Evolutionary conservation across 2,888 invertebrate species (phyloP).

Genomic region (Drosophila parthenogenetica): DNA sequence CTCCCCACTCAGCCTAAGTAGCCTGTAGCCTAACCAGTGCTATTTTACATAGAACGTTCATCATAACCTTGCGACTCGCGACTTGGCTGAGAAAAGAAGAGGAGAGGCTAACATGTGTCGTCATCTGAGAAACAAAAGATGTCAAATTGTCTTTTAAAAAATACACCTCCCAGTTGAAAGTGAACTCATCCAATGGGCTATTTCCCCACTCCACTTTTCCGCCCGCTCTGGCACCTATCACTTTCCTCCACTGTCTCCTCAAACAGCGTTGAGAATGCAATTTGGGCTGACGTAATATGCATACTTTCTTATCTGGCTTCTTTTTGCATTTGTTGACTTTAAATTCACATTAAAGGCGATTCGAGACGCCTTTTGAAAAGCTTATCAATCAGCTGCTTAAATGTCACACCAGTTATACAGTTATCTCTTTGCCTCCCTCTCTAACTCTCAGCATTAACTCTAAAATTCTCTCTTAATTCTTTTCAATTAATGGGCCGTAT

Average conservation of each 20-base stretch:
- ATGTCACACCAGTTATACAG: slow-evolving; percentile 16
- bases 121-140: slow-evolving; percentile 22
- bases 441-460: too few relatives aligned
- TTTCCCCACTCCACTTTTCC: not conserved
- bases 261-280: slow-evolving; percentile 35
- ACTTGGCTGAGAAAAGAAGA: slow-evolving; percentile 3
- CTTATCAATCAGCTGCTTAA: slow-evolving; percentile 31
- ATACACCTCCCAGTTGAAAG: not conserved
- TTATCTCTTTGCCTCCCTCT: not conserved
- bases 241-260: slow-evolving; percentile 1
- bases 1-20: not conserved
- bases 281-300: slow-evolving; percentile 47
- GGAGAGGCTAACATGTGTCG: slow-evolving; percentile 16
- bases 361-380: not conserved
- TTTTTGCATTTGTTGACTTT: slow-evolving; percentile 41
- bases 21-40: not conserved
- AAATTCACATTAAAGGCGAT: slow-evolving; percentile 56
- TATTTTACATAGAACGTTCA: slow-evolving; percentile 6
- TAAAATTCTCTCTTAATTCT: not conserved
- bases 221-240: not conserved
- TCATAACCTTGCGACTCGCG: slow-evolving; percentile 23
- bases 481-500: not conserved
- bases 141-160: slow-evolving; percentile 9
- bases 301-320: slow-evolving; percentile 2
- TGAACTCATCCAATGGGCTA: slow-evolving; percentile 41